Evolutionary conservation across 1,140 invertebrate genomes (phyloP), one percentile per base, ranked within the genome.

Genomic region (Leptonema lineaticorne): DNA sequence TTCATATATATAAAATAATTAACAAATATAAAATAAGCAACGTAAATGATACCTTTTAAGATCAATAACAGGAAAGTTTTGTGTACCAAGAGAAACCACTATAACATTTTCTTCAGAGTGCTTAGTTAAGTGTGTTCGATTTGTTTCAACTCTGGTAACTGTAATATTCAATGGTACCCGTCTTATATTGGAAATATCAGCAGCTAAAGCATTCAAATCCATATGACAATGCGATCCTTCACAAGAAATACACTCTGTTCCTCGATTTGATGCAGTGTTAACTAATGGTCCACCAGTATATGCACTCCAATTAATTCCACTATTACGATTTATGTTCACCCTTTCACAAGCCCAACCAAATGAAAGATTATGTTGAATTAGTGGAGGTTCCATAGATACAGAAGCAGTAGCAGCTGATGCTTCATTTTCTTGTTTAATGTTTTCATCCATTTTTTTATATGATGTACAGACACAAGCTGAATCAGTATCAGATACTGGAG

Each of bases 391-490:
- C 16, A 30, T 7, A 64, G 7, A 20, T 22, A 59, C 30, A n/a
- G n/a, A n/a, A n/a, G n/a, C n/a, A n/a, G n/a, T n/a, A n/a, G n/a
- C n/a, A n/a, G n/a, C n/a, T 20, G 20, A 18, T 28, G 22, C 7
- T 11, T 64, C 46, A 41, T 30, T 27, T 28, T 75, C 79, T 56
- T 76, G 75, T 41, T 81, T 77, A 7, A 77, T 26, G n/a, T 29
- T 28, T 16, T 45, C 33, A 18, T 64, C 62, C 1, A 53, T 45
- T 22, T 64, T 64, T 28, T 64, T 75, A 70, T 82, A 81, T 0
- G 77, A 76, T 0, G 81, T 82, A 74, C 81, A 82, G 14, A 82
- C 79, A 69, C 81, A 82, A 1, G 76, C 69, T 0, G 77, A 70
- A 73, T 72, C 71, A 18, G 16, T 45, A 9, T 69, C 37, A 0